Evolutionary conservation across 2,113 vertebrate species (phyloP).

Genomic region (Elephantulus edwardii): DNA sequence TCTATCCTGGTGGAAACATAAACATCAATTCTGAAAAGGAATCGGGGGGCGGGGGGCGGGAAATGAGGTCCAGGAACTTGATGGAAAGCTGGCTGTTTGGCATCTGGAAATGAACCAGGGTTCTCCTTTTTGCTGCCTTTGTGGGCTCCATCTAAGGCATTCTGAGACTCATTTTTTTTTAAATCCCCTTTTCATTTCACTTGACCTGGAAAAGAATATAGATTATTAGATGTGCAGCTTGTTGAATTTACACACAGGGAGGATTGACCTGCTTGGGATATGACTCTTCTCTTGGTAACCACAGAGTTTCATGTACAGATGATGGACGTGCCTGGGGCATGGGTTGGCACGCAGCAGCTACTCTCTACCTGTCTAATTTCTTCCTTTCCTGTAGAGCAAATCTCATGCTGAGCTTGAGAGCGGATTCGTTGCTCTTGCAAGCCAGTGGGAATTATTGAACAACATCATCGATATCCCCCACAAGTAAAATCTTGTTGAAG

Average conservation of each 20-base stretch:
- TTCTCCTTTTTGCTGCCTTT: constrained; percentile 32
- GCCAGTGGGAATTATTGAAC: background rate
- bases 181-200: constrained; percentile 65
- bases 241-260: constrained; percentile 61
- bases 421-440: background rate
- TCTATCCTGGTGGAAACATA: constrained; percentile 76
- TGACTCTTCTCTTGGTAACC: background rate
- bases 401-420: background rate
- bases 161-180: constrained; percentile 54
- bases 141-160: background rate
- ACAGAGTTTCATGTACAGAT: background rate
- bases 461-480: too few species aligned
- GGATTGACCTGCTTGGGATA: constrained; percentile 32
- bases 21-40: constrained; percentile 71
- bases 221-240: constrained; percentile 48
- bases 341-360: background rate
- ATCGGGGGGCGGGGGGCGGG: background rate
- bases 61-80: constrained; percentile 56
- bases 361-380: background rate
- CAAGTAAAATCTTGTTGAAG: too few species aligned
- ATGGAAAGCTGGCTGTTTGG: constrained; percentile 54
- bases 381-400: background rate
- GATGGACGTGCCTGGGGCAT: background rate
- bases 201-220: constrained; percentile 68
- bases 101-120: constrained; percentile 66